phyloP scores from a whole-genome alignment of 1,140 invertebrate species.

The Bactericera cockerelli region DNA sequence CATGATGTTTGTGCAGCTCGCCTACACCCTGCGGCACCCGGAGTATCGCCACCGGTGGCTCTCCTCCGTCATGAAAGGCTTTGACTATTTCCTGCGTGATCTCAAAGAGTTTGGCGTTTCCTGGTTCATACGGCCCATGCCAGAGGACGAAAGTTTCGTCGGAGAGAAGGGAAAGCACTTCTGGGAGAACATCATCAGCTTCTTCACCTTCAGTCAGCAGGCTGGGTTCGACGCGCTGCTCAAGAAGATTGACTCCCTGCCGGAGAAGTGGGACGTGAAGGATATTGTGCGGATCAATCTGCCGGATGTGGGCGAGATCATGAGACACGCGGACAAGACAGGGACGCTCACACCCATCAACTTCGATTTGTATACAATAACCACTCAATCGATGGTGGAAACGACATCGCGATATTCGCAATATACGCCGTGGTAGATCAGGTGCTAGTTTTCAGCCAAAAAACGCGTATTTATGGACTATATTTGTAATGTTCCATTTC shows the following conservation, averaged over 20 bases:
- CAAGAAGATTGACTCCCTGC: conserved; percentile 4
- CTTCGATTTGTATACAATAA: background rate
- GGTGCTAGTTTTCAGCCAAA: too few species aligned
- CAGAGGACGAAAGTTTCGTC: background rate
- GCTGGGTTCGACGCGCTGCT: background rate
- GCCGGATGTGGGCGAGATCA: background rate
- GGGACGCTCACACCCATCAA: background rate
- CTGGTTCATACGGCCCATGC: background rate
- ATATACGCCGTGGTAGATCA: too few species aligned
- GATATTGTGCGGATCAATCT: background rate
- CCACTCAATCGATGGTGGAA: background rate
- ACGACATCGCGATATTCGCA: too few species aligned
- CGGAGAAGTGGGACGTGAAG: background rate
- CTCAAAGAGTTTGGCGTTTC: background rate
- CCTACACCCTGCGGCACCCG: background rate
- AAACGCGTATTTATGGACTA: too few species aligned
- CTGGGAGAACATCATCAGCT: background rate
- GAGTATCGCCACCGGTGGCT: background rate
- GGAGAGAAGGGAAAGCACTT: background rate
- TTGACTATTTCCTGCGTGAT: background rate
- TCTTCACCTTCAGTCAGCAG: background rate
- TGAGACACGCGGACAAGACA: background rate
- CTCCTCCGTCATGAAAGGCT: background rate
- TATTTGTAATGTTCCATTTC: too few species aligned
- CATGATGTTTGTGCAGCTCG: background rate